These are phyloP conservation scores for Yponomeuta cagnagella DNA, from an alignment of 2,888 invertebrate species.

Conservation along the genomic window DNA sequence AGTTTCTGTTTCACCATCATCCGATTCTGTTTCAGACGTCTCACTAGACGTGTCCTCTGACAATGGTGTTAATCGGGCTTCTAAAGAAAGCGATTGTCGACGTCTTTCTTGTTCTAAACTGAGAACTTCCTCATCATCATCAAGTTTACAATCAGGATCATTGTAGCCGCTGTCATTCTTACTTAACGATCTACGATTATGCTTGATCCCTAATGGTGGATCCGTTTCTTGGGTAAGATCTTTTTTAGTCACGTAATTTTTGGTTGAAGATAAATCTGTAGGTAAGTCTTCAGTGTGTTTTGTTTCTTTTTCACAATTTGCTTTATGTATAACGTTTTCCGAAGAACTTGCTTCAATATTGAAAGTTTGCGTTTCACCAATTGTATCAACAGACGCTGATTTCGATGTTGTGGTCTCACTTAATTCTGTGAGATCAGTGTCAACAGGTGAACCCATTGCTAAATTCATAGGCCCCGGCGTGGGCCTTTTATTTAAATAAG, in stretches of 20 bases:
- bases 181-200: not conserved
- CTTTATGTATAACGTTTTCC: not conserved
- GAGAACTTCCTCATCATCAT: not conserved
- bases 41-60: not conserved
- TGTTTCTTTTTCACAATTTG: not conserved
- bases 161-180: not conserved
- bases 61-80: not conserved
- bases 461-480: not conserved
- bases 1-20: not conserved
- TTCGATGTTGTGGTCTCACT: too few relatives aligned
- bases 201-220: not conserved
- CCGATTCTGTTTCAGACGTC: not conserved
- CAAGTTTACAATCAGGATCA: not conserved
- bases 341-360: not conserved
- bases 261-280: not conserved
- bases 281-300: not conserved
- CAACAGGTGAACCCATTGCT: not conserved
- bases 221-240: not conserved
- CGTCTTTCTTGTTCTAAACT: constrained; percentile 1
- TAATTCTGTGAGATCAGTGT: not conserved
- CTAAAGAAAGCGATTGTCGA: not conserved
- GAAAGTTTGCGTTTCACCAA: not conserved
- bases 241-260: not conserved
- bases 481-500: not conserved
- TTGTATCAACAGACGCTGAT: not conserved